phyloP scores from a whole-genome alignment of 2,888 invertebrate genomes.

The Abrostola triplasia region DNA sequence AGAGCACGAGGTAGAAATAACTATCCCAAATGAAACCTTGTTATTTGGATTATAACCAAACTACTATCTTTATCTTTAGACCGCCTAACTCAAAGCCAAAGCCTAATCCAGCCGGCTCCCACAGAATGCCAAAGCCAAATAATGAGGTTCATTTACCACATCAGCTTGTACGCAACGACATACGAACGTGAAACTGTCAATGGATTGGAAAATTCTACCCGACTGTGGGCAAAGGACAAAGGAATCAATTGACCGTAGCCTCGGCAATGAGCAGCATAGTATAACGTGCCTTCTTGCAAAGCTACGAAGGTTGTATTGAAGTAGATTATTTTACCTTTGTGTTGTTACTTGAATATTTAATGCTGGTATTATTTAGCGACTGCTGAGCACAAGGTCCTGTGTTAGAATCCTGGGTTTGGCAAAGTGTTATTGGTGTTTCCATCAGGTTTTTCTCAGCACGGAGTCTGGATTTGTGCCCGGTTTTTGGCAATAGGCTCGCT shows the following conservation, averaged over 20 bases:
- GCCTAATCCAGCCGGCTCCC: slow-evolving; percentile 11
- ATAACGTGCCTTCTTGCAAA: too few relatives aligned
- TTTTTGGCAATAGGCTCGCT: too few relatives aligned
- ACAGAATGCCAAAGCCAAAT: slow-evolving; percentile 31
- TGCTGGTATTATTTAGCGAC: neutral
- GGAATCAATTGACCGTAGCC: slow-evolving; percentile 58
- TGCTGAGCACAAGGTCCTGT: neutral
- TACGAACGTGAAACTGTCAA: slow-evolving; percentile 12
- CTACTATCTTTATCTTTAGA: slow-evolving; percentile 1
- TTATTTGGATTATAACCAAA: neutral
- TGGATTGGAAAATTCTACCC: slow-evolving; percentile 43
- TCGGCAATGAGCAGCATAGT: slow-evolving; percentile 23
- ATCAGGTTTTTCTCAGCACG: too few relatives aligned
- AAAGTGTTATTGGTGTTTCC: too few relatives aligned
- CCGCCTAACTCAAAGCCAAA: slow-evolving; percentile 15
- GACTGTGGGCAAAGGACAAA: slow-evolving; percentile 51
- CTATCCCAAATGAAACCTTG: too few relatives aligned
- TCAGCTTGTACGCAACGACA: slow-evolving; percentile 13
- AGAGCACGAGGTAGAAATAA: too few relatives aligned
- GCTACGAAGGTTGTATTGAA: slow-evolving; percentile 27
- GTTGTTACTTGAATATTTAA: neutral
- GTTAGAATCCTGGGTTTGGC: too few relatives aligned
- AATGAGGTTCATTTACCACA: slow-evolving; percentile 33
- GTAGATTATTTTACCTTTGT: slow-evolving; percentile 25
- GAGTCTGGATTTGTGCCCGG: too few relatives aligned